Base-by-base conservation (phyloP, 1,140 invertebrate genomes). In the Sarcophaga bullata region DNA sequence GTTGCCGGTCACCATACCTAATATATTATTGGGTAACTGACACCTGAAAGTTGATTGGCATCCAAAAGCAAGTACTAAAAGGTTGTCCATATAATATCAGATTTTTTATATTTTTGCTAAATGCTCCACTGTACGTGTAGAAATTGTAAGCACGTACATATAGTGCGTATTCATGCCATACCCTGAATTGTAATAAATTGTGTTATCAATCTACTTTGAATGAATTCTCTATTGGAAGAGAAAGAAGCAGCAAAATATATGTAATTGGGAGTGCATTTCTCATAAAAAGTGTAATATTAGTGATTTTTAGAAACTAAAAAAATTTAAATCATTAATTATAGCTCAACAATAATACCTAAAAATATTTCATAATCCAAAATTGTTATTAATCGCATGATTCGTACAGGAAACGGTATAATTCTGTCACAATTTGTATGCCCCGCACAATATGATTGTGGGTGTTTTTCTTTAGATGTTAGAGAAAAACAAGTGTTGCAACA, bases 401-500 rank as follows among this genome's bases (percentile, higher is more conserved):
- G 25, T 37, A 37, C 25, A 37, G 11, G 13, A 58, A 3, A 58
- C 54, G 54, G n/a, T n/a, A 52, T 13, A 52, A 52, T 52, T 52
- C 2, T 37, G 25, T 37, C 25, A 37, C 25, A 19, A 17, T 7
- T 68, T 19, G 6, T 68, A 19, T 17, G 15, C 54, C 54, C 54
- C n/a, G 6, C 11, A 58, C 13, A 58, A 3, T n/a, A 58, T 58
- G 62, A 68, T 68, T 68, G 62, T 68, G 62, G 62, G 62, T 68
- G 62, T 68, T 15, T 37, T 68, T 68, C 62, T 58, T 13, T 58
- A 68, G 10, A 19, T 68, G 62, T 19, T n/a, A 13, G 13, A 8
- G n/a, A 58, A 58, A 13, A 58, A 7, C 62, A 25, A 25, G 62
- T 78, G 75, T 49, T 78, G 75, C 75, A 78, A 76, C 75, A 78